A percentile compares a stretch with the other conserved stretches of the same genome.
These are phyloP conservation scores for Euura saliciscinereae DNA, from an alignment of 1,140 invertebrate species.

Conservation along the genomic window DNA sequence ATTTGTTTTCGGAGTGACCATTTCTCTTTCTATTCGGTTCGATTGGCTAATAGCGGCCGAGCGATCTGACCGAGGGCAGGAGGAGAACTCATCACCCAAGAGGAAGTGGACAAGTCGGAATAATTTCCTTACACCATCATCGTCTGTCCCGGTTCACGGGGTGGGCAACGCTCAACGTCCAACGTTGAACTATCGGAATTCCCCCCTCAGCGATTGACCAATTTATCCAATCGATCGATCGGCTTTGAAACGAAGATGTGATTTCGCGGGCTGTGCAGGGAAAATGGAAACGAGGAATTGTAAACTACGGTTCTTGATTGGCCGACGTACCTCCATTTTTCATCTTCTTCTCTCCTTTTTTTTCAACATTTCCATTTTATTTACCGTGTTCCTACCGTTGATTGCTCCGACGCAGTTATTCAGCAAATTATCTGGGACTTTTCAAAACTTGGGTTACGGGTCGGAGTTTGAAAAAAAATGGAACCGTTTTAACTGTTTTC, in stretches of 20 bases:
- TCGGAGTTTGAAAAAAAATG: background rate
- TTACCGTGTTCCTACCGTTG: background rate
- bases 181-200: slow-evolving; percentile 33
- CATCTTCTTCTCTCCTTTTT: background rate
- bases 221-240: slow-evolving; percentile 53
- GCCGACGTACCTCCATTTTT: background rate
- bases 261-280: slow-evolving; percentile 21
- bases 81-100: slow-evolving; percentile 56
- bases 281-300: slow-evolving; percentile 7
- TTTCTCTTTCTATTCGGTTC: background rate
- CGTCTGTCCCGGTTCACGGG: slow-evolving; percentile 19
- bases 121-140: slow-evolving; percentile 59
- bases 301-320: slow-evolving; percentile 3
- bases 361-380: too few species aligned
- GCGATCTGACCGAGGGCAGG: slow-evolving; percentile 8
- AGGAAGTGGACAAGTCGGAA: slow-evolving; percentile 61
- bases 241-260: slow-evolving; percentile 46
- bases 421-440: background rate
- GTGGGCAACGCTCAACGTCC: slow-evolving; percentile 10
- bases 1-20: background rate
- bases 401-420: background rate
- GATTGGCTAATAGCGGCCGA: slow-evolving; percentile 6
- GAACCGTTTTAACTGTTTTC: background rate
- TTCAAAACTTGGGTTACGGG: too few species aligned
- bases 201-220: slow-evolving; percentile 55